A percentile compares a stretch with the other conserved stretches of the same genome.
phyloP scores from a whole-genome alignment of 2,113 vertebrate species.

The Potamarius usumacintae region DNA sequence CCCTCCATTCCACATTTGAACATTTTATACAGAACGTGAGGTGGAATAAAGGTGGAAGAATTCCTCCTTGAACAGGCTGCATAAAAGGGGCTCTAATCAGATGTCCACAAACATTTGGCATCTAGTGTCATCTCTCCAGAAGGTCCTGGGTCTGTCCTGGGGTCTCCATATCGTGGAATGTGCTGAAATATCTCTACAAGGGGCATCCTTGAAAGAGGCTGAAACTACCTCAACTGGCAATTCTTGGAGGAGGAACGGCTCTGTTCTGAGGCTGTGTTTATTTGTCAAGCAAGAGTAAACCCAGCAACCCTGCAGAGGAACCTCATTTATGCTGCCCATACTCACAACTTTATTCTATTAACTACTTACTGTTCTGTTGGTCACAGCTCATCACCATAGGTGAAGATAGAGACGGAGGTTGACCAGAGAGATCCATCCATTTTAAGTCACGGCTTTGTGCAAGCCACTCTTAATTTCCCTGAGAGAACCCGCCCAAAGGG shows the following conservation, averaged over 20 bases:
- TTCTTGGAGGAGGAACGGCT: neutral
- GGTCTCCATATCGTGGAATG: neutral
- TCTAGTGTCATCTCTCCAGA: neutral
- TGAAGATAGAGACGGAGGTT: neutral
- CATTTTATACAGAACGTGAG: too few relatives aligned
- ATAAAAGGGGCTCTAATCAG: too few relatives aligned
- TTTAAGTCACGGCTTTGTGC: too few relatives aligned
- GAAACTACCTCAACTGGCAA: neutral
- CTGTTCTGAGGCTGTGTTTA: neutral
- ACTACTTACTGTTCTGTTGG: neutral
- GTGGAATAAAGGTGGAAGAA: too few relatives aligned
- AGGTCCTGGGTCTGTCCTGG: neutral
- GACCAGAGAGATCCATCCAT: neutral
- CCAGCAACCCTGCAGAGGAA: neutral
- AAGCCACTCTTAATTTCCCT: too few relatives aligned
- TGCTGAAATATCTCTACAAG: neutral
- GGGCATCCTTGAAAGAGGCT: neutral
- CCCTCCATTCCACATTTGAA: too few relatives aligned
- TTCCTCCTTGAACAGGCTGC: too few relatives aligned
- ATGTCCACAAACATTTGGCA: too few relatives aligned
- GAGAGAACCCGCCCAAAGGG: too few relatives aligned
- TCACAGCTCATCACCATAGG: neutral
- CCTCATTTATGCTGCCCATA: neutral
- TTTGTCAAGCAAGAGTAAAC: neutral
- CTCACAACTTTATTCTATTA: neutral